Evolutionary conservation across 1,140 invertebrate genomes (phyloP).

Genomic region (Dendrolimus punctatus): DNA sequence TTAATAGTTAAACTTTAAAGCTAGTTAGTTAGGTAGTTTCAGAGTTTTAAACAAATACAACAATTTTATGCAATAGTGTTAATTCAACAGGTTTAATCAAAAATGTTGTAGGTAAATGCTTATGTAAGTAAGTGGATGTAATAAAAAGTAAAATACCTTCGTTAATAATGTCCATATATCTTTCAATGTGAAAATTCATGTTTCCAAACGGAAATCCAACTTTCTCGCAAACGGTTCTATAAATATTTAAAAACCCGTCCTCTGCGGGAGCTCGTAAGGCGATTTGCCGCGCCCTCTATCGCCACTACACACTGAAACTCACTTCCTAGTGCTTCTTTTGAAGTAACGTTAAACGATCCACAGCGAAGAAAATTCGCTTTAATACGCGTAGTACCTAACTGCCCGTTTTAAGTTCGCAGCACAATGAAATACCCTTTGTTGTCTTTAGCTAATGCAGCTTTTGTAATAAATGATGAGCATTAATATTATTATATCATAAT

Average conservation of each 20-base stretch:
- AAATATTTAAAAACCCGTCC: conserved; percentile 26
- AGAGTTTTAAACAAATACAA: not conserved
- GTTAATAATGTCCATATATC: too few relatives aligned
- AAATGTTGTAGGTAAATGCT: too few relatives aligned
- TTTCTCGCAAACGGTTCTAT: conserved; percentile 16
- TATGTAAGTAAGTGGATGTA: too few relatives aligned
- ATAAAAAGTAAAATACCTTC: too few relatives aligned
- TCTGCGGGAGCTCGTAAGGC: conserved; percentile 14
- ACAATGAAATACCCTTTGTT: too few relatives aligned
- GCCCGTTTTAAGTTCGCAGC: too few relatives aligned
- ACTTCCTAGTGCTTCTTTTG: not conserved
- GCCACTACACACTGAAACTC: not conserved
- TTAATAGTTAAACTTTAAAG: too few relatives aligned
- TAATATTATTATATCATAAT: too few relatives aligned
- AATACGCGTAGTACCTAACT: not conserved
- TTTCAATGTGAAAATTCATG: not conserved
- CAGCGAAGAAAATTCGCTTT: not conserved
- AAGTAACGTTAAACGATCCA: conserved; percentile 2
- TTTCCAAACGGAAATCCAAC: conserved; percentile 14
- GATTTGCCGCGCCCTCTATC: conserved; percentile 13
- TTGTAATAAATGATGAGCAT: too few relatives aligned
- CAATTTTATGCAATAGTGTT: conserved; percentile 54
- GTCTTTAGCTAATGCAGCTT: too few relatives aligned
- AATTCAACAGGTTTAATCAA: conserved; percentile 23
- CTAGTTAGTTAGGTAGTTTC: not conserved